Percentiles rank a stretch among this genome's conserved stretches.
Conservation (phyloP, 2,113 vertebrate species). For the Caretta caretta region DNA sequence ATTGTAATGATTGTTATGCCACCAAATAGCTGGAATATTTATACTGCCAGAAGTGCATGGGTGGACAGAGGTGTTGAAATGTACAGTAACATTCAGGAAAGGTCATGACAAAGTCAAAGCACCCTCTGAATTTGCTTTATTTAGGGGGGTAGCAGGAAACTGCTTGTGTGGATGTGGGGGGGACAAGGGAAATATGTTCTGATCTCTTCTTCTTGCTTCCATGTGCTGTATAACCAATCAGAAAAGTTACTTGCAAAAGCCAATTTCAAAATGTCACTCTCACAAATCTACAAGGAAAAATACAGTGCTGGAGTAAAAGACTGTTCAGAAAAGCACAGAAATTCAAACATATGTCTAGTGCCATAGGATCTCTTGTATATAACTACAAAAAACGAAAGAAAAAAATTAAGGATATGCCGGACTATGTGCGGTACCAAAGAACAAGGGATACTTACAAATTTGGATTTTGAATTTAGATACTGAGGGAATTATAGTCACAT, state of each 20-base stretch:
- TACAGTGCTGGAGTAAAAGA: neutral
- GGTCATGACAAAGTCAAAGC: no score
- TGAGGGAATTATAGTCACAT: neutral
- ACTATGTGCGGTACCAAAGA: neutral
- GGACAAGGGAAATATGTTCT: neutral
- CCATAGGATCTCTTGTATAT: neutral
- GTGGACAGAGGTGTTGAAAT: neutral
- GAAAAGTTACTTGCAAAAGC: neutral
- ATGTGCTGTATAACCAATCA: neutral
- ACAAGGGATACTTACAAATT: neutral
- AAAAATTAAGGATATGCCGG: neutral
- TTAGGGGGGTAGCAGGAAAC: no score
- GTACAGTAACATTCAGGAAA: neutral
- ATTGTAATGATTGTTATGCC: neutral
- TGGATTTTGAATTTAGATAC: neutral
- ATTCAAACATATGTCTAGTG: neutral
- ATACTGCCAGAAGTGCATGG: neutral
- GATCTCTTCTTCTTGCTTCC: neutral
- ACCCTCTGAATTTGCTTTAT: no score
- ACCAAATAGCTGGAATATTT: neutral
- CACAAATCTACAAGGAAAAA: neutral
- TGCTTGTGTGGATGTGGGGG: no score
- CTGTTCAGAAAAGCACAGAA: neutral
- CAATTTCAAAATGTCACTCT: neutral
- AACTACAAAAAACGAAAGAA: neutral